Evolutionary conservation across 2,113 vertebrate species (phyloP).

Genomic region (Cyprinodon variegatus): DNA sequence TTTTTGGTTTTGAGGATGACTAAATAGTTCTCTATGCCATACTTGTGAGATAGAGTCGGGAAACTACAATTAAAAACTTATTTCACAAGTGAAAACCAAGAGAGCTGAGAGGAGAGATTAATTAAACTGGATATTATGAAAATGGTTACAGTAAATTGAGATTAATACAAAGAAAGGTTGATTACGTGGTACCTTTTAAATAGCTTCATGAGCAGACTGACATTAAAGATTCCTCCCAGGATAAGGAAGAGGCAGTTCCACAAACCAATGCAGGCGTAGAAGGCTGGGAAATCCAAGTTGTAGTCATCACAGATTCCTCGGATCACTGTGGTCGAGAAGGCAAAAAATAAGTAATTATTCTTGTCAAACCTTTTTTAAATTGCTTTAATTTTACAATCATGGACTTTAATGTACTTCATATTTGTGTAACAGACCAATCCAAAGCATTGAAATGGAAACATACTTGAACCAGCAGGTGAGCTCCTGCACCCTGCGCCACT

Average conservation of each 20-base stretch:
- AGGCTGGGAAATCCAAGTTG: conserved; percentile 90
- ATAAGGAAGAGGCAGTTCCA: conserved; percentile 98
- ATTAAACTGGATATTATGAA: background rate
- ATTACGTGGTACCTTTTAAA: conserved; percentile 89
- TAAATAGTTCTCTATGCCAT: background rate
- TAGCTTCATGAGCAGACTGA: conserved; percentile 95
- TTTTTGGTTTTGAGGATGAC: background rate
- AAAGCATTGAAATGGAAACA: too few relatives aligned
- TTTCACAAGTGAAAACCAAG: too few relatives aligned
- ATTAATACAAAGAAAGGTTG: background rate
- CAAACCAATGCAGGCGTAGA: conserved; percentile 96
- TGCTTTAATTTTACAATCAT: too few relatives aligned
- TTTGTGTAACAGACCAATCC: too few relatives aligned
- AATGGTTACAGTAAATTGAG: background rate
- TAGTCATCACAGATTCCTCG: conserved; percentile 94
- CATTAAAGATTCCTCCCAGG: conserved; percentile 92
- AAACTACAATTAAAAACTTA: too few relatives aligned
- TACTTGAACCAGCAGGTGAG: too few relatives aligned
- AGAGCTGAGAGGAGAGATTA: background rate
- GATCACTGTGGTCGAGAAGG: conserved; percentile 83
- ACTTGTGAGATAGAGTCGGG: too few relatives aligned
- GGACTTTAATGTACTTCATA: too few relatives aligned
- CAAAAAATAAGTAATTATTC: background rate
- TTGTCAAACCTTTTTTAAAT: too few relatives aligned
- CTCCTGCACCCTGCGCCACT: too few relatives aligned